Evolutionary conservation across 2,113 vertebrate species (phyloP).

Genomic region (Suricata suricatta): DNA sequence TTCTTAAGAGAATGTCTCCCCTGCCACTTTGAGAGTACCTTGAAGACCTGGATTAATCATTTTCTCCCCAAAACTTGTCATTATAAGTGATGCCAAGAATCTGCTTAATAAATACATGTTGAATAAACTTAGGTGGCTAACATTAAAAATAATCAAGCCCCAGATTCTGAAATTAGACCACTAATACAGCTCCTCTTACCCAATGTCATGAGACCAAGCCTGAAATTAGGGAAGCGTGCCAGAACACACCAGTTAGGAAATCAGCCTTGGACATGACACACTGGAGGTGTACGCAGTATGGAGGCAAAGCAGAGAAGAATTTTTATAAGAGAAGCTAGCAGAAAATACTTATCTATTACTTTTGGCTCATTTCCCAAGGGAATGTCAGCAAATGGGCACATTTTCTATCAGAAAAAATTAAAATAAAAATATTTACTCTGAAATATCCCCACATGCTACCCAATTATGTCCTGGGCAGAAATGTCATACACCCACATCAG

Average conservation of each 20-base stretch:
- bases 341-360: background rate
- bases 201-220: background rate
- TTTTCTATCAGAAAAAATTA: background rate
- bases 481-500: background rate
- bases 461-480: slow-evolving; percentile 42
- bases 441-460: background rate
- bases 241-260: background rate
- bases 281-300: background rate
- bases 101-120: slow-evolving; percentile 19
- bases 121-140: slow-evolving; percentile 12
- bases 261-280: background rate
- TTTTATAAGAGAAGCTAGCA: background rate
- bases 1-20: background rate
- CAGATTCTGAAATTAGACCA: background rate
- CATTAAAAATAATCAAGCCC: background rate
- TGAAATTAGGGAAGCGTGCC: background rate
- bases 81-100: background rate
- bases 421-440: slow-evolving; percentile 54
- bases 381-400: background rate
- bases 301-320: background rate
- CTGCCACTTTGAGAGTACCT: background rate
- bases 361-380: slow-evolving; percentile 44
- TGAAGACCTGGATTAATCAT: background rate
- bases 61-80: background rate
- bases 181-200: background rate